Evolutionary conservation across 2,888 invertebrate species (phyloP), one percentile per base, ranked within the genome.

Genomic region (Philereme transversata): DNA sequence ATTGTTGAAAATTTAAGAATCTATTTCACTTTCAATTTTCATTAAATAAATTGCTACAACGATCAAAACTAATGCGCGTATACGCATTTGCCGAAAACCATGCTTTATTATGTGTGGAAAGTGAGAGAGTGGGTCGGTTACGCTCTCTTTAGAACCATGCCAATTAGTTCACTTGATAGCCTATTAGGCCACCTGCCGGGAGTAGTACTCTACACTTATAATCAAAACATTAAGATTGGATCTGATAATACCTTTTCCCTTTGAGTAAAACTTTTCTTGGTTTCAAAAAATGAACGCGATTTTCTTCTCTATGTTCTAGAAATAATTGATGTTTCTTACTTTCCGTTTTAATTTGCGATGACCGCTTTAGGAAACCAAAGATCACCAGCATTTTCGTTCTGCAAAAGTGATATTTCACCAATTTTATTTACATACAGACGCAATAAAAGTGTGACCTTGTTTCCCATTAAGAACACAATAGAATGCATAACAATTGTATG

Each of bases 121-220:
- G 83, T 74, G 78, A 83, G 80, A 79, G 79, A 82, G 81, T 69
- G 61, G 67, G 59, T 54, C 60, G 55, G 84, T 84, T 81, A 85
- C 84, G 87, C 81, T 86, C 86, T 85, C 83, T 69, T 86, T 84
- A 56, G 48, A 64, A 40, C 70, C 62, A 62, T 67, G 70, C 71
- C 78, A 86, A 86, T 86, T 85, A 84, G 73, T 68, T 64, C 71
- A 67, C 73, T 74, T 73, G 71, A 79, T 83, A 82, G 79, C 71
- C 83, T 78, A 82, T 82, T 82, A 82, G 50, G 34, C 59, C 49
- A 49, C 63, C 56, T 46, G 56, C 51, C 51, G 51, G 47, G 54
- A 36, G 7, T 7, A 44, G 38, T 22, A 38, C 11, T n/a, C n/a
- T 43, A 10, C 33, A 40, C 11, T 51, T 62, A 48, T 44, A 54